Base-by-base conservation (phyloP, 2,797 vertebrate genomes). In the Hippocampus kuda region DNA sequence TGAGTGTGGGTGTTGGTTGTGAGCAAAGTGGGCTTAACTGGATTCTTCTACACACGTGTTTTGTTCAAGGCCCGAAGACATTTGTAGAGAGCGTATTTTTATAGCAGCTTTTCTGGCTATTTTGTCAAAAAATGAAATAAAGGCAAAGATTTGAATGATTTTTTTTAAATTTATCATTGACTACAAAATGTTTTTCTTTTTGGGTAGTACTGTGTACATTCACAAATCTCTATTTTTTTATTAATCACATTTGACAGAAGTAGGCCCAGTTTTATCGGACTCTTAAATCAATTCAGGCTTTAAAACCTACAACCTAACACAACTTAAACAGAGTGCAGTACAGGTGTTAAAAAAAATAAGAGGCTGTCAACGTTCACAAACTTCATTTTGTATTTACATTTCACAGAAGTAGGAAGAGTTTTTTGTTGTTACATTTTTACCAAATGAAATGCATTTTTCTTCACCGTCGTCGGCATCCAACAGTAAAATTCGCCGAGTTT, bases 1-100 rank as follows among this genome's bases (percentile, higher is more conserved):
- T 94, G 92, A 79, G 89, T 91, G 89, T 91, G 92, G 90, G 87
- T 90, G 91, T 91, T 90, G 85, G 85, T 85, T 91, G 88, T n/a
- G 13, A 54, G 48, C 6, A 82, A 89, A 83, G 87, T 8, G 90
- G 91, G 91, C 92, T 93, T 93, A 92, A 89, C 80, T 91, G 92
- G 87, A 92, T 89, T 77, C 42, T 89, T 88, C 80, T 81, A 87
- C 87, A 89, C 91, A 92, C 91, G 92, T 92, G 91, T 70, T 93
- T 92, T 90, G 91, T 93, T 91, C 91, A 92, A 89, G 80, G 65
- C 88, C 91, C 90, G 89, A 92, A 90, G 91, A 93, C 88, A 93
- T 96, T 98, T 96, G 95, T 94, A 96, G 91, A 98, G 88, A 93
- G 94, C 88, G 92, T 99, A 99, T 99, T 98, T 99, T 99, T 98